phyloP scores from a whole-genome alignment of 2,888 invertebrate genomes.

The Agriopis marginaria region DNA sequence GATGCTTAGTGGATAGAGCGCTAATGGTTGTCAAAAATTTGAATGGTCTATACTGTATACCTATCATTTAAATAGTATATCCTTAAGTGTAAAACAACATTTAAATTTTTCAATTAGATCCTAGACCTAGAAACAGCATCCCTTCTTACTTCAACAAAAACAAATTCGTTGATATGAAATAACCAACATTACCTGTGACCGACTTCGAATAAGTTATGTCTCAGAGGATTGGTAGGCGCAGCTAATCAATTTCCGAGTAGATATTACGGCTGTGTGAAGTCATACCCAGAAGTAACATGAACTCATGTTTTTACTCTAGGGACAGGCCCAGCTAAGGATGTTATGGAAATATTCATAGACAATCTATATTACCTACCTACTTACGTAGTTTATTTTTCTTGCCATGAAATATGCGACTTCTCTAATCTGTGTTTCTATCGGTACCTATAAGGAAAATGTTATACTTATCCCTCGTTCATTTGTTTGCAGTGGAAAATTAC shows the following conservation, averaged over 20 bases:
- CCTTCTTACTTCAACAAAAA: constrained; percentile 10
- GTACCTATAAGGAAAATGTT: too few relatives aligned
- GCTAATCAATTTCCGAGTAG: constrained; percentile 39
- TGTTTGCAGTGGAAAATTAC: too few relatives aligned
- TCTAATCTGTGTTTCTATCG: neutral
- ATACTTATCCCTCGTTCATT: too few relatives aligned
- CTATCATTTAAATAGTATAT: too few relatives aligned
- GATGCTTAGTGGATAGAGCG: too few relatives aligned
- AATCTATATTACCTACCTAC: constrained; percentile 5
- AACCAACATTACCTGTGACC: constrained; percentile 32
- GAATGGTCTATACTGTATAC: too few relatives aligned
- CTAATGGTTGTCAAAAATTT: too few relatives aligned
- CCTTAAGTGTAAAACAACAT: neutral
- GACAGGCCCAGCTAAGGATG: constrained; percentile 32
- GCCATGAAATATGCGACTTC: neutral
- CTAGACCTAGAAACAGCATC: neutral
- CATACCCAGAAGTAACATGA: constrained; percentile 18
- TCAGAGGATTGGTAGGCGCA: constrained; percentile 29
- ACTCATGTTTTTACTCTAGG: constrained; percentile 27
- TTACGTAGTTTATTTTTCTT: neutral
- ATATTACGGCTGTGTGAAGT: constrained; percentile 38
- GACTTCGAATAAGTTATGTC: constrained; percentile 37
- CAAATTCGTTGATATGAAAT: constrained; percentile 10
- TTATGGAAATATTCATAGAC: constrained; percentile 39
- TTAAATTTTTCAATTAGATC: neutral